Evolutionary conservation across 2,113 vertebrate genomes (phyloP), one percentile per base, ranked within the genome.

Genomic region (Phalacrocorax aristotelis): DNA sequence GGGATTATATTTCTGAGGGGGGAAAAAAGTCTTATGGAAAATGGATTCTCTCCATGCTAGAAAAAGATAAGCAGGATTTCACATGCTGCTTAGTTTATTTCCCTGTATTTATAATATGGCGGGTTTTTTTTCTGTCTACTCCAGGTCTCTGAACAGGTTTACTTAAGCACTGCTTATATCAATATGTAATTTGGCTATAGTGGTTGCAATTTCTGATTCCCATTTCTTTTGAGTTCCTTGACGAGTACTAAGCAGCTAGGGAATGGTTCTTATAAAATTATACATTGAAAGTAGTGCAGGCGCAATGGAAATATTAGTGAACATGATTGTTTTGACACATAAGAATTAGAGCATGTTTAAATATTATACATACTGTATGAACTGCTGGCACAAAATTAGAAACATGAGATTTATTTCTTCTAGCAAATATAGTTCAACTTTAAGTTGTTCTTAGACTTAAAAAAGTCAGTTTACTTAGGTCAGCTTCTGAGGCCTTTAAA

Each of bases 311-410:
- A 96, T 93, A 95, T 97, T 97, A 97, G 95, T 79, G 93, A 95
- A 95, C 87, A 25, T 96, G 91, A 97, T 95, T 96, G 95, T 97
- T 97, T 97, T 97, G 96, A 96, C 95, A 96, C 91, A 11, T 94
- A 97, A 94, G 94, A 97, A 96, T 97, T 96, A 97, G 94, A 95
- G 94, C 95, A 95, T 97, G 93, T 96, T 97, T 97, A 97, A 97
- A 96, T 95, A 97, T 94, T 97, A 97, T 97, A 91, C 96, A 95
- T 97, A 96, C 54, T 96, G 89, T 94, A 97, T 95, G 96, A 97
- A 94, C 81, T 79, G 25, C 81, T 91, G 74, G 75, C 40, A 94
- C 75, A 95, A 95, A 96, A 94, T 94, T 84, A 91, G 93, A 87
- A 96, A 74, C 8, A 0, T 77, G 77, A 69, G 34, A 0, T 7